These are phyloP conservation scores for Leptonema lineaticorne DNA, from an alignment of 1,140 invertebrate genomes.

Conservation along the genomic window DNA sequence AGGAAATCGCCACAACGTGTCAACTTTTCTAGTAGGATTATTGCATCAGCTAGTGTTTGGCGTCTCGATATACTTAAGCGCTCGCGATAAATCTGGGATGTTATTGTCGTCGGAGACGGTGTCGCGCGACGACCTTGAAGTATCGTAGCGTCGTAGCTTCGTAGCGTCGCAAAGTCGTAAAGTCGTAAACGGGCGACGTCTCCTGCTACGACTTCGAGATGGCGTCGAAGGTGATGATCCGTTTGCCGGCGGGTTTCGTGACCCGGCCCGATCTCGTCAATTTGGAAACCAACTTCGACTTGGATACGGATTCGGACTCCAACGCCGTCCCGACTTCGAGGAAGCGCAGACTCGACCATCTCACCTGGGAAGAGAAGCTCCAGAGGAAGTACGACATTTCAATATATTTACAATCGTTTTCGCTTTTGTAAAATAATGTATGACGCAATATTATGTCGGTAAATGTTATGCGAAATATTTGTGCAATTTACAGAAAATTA, in stretches of 20 bases:
- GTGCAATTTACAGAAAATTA: conserved; percentile 73
- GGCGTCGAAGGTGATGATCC: background rate
- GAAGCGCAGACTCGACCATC: conserved; percentile 73
- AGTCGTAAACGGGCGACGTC: too few species aligned
- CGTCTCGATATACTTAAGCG: background rate
- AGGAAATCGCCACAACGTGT: conserved; percentile 8
- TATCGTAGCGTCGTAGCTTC: background rate
- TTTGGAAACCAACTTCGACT: too few species aligned
- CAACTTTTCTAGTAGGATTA: background rate
- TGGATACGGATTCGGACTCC: background rate
- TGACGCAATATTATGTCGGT: background rate
- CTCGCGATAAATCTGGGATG: background rate
- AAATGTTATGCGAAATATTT: background rate
- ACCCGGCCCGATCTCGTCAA: too few species aligned
- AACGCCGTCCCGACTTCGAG: conserved; percentile 41
- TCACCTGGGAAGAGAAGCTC: conserved; percentile 80
- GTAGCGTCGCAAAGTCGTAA: too few species aligned
- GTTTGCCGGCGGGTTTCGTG: too few species aligned
- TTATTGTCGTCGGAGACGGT: background rate
- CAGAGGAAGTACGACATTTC: conserved; percentile 76
- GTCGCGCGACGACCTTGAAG: background rate
- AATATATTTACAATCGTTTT: background rate
- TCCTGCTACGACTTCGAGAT: too few species aligned
- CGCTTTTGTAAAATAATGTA: too few species aligned
- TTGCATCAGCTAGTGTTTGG: conserved; percentile 1